Base-by-base conservation (phyloP, 1,140 invertebrate species). In the Aethina tumida region DNA sequence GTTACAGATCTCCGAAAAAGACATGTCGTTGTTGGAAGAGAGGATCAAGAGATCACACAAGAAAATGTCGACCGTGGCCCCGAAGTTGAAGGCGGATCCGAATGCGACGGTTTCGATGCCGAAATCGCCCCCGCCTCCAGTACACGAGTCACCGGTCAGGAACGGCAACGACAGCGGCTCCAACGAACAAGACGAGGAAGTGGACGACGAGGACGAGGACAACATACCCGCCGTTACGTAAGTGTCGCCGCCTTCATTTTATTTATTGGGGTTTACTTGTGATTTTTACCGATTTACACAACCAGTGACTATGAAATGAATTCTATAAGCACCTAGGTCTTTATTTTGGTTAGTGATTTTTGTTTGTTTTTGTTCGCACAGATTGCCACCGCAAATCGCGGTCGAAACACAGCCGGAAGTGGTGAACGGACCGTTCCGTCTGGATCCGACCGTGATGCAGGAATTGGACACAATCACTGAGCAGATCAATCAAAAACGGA, bases 21-120 rank as follows among this genome's bases (percentile, higher is more conserved):
- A 97, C 58, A 74, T 86, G 51, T 87, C 87, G 2, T 69, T 97
- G 39, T 65, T 99, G 15, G 93, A 97, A 56, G 94, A 98, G 63
- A 71, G 95, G 26, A 95, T 99, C 29, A 95, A 95, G 56, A 71
- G 90, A 21, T 80, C 84, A 5, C 74, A 79, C 12, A 86, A 88
- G 29, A 42, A 43, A 43, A n/a, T n/a, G n/a, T 40, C 41, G 7
- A 35, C 41, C 5, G 22, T 51, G 4, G 29, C 40, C 9, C 21
- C 28, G 9, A 32, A 32, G 10, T 16, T 32, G 8, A 51, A 45
- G 35, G 12, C 15, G 7, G 38, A 43, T 3, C 5, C 35, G n/a
- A 29, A 16, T 40, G 18, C 22, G 2, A 21, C 25, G 3, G 28
- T 32, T 26, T 25, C 26, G 18, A 37, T 29, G 21, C 34, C 17